Evolutionary conservation across 1,140 invertebrate genomes (phyloP).

Genomic region (Eupristina koningsbergeri): DNA sequence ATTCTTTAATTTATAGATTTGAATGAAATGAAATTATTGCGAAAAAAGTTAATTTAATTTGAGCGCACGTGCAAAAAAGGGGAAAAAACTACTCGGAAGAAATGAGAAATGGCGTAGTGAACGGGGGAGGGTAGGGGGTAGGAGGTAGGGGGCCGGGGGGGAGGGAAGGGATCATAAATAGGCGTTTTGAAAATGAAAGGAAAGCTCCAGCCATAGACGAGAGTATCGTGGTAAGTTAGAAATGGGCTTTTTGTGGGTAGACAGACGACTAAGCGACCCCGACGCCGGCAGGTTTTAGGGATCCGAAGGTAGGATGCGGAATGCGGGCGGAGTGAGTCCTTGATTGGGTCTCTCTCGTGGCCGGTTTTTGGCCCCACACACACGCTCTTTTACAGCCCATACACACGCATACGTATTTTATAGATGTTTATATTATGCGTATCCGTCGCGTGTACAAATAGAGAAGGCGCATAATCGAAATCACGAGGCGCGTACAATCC

Average conservation of each 20-base stretch:
- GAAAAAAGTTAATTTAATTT: no score
- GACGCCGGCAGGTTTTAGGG: conserved; percentile 59
- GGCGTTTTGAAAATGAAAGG: conserved; percentile 25
- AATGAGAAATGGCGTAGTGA: background rate
- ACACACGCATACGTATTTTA: no score
- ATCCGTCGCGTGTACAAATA: no score
- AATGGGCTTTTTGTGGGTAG: conserved; percentile 34
- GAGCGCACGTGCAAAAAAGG: no score
- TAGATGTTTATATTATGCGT: no score
- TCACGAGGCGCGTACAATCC: background rate
- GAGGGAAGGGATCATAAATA: background rate
- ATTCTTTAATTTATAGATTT: no score
- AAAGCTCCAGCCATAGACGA: conserved; percentile 37
- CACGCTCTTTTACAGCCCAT: background rate
- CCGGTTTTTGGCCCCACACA: conserved; percentile 52
- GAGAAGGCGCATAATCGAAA: background rate
- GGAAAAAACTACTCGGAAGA: background rate
- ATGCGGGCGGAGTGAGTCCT: conserved; percentile 68
- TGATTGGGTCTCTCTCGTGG: conserved; percentile 62
- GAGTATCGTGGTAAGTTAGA: conserved; percentile 6
- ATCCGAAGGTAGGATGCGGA: conserved; percentile 66
- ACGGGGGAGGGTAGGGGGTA: background rate
- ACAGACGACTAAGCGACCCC: no score
- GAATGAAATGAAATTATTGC: no score
- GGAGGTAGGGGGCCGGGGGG: background rate